Evolutionary conservation across 2,888 invertebrate genomes (phyloP).

Genomic region (Sepioteuthis lessoniana): DNA sequence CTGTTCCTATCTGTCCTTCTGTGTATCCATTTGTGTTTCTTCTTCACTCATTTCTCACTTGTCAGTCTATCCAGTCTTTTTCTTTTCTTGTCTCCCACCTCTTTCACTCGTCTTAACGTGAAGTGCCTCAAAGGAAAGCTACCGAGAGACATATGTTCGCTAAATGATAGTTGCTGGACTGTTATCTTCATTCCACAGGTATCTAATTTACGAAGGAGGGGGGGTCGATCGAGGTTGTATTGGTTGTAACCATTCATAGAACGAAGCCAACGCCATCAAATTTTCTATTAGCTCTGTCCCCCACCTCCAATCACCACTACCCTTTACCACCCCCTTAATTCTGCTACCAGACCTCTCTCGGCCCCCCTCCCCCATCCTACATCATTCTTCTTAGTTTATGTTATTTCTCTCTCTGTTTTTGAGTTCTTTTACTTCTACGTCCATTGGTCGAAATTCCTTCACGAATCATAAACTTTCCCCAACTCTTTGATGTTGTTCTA

Average conservation of each 20-base stretch:
- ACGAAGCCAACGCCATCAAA: conserved; percentile 13
- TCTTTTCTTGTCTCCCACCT: too few relatives aligned
- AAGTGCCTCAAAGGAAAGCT: conserved; percentile 6
- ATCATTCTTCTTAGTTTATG: too few relatives aligned
- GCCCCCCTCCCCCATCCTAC: neutral
- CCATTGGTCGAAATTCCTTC: neutral
- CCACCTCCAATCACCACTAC: neutral
- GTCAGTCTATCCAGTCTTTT: neutral
- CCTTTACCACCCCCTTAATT: neutral
- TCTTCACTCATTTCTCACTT: neutral
- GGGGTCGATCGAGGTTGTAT: neutral
- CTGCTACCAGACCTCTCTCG: neutral
- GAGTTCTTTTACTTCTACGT: neutral
- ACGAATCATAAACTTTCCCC: conserved; percentile 12
- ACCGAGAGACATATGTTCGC: neutral
- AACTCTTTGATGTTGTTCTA: conserved; percentile 23
- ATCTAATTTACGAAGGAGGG: conserved; percentile 10
- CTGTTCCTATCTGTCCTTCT: neutral
- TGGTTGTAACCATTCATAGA: conserved; percentile 12
- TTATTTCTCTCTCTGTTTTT: too few relatives aligned
- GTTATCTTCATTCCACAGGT: conserved; percentile 33
- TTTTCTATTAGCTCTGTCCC: neutral
- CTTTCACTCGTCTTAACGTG: neutral
- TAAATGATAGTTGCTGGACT: conserved; percentile 8
- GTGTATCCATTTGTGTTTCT: neutral